Evolutionary conservation across 2,888 invertebrate species (phyloP), one percentile per base, ranked within the genome.

Genomic region (Thymelicus lineola): DNA sequence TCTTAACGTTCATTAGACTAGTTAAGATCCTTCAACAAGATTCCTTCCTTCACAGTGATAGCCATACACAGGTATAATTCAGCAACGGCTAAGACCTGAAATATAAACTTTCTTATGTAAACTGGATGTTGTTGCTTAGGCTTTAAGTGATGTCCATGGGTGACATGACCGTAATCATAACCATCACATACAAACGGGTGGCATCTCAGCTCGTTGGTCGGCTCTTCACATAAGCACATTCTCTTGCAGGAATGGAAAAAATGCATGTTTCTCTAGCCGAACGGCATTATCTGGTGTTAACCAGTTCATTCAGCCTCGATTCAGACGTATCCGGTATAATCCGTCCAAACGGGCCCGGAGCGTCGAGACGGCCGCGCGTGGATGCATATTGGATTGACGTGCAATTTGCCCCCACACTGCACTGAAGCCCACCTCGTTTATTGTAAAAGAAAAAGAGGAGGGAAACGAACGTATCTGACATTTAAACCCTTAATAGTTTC

Each of bases 341-440:
- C 75, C 75, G 75, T 75, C 76, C 74, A 67, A 79, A 76, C 78
- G 76, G 75, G 79, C 81, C 79, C 77, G 74, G 73, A 77, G 80
- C 82, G 83, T 79, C 80, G 73, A 75, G 80, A 78, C 79, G 77
- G 78, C 72, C 69, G 74, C 85, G 85, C 87, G 85, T 85, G 83
- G 81, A 82, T 86, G 88, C 80, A 80, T 83, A 89, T 88, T 79
- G 80, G 91, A 91, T 88, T 91, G 91, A 90, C 91, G 83, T 89
- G 84, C 87, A 62, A 68, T 77, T 78, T 76, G 77, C 75, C 73
- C 85, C 85, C 86, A 79, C 86, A 78, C 80, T 82, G 81, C 81
- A 81, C 81, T 82, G 79, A 46, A 62, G 62, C 62, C 62, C 45
- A 68, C 45, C 68, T 46, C 55, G 67, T 60, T 59, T 68, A 61